phyloP scores from a whole-genome alignment of 1,140 invertebrate genomes.

The Paraescarpia echinospica region DNA sequence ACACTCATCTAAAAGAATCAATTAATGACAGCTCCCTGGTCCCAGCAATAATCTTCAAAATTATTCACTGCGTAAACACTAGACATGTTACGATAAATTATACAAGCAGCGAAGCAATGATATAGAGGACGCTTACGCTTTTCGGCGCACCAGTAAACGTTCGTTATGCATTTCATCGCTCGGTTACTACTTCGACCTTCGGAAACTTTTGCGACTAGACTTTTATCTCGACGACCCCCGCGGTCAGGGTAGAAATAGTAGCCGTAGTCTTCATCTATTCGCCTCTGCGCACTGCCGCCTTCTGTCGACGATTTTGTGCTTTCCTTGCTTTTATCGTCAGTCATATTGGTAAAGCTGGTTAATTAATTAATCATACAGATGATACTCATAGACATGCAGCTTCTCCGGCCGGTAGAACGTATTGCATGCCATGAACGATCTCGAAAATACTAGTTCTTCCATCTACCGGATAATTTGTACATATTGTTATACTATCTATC shows the following conservation, averaged over 20 bases:
- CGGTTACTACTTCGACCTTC: slow-evolving; percentile 71
- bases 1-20: too few species aligned
- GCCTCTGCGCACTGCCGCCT: background rate
- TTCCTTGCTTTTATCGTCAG: background rate
- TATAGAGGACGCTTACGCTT: slow-evolving; percentile 64
- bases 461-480: background rate
- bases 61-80: background rate
- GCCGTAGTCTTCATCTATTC: slow-evolving; percentile 57
- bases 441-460: background rate
- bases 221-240: slow-evolving; percentile 63
- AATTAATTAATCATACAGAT: background rate
- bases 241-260: slow-evolving; percentile 87
- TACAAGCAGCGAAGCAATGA: background rate
- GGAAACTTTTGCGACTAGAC: slow-evolving; percentile 63
- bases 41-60: background rate
- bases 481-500: background rate
- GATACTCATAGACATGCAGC: background rate
- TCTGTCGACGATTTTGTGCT: background rate
- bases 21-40: background rate
- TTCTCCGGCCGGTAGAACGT: background rate
- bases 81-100: background rate
- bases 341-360: background rate
- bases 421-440: background rate
- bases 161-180: slow-evolving; percentile 78
- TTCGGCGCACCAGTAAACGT: slow-evolving; percentile 74